Evolutionary conservation across 2,113 vertebrate genomes (phyloP).

Genomic region (Natator depressus): DNA sequence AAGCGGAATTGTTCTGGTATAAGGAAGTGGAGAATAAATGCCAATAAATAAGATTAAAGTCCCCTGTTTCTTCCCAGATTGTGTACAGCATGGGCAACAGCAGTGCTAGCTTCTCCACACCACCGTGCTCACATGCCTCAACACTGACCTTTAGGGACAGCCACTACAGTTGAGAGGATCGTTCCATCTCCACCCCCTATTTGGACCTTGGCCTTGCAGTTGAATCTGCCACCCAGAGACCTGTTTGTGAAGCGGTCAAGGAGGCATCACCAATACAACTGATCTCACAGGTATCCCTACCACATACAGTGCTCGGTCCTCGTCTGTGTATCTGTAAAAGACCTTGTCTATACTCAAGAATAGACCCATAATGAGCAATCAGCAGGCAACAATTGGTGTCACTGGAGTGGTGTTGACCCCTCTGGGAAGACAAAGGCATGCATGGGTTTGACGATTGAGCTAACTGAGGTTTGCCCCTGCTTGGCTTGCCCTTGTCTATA

Average conservation of each 20-base stretch:
- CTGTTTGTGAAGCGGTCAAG: background rate
- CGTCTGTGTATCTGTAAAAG: rapidly evolving
- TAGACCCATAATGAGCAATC: background rate
- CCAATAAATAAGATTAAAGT: background rate
- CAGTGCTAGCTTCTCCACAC: background rate
- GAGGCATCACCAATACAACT: background rate
- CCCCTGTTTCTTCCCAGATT: background rate
- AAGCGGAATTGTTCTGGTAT: background rate
- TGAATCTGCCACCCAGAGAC: background rate
- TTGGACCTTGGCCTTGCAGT: background rate
- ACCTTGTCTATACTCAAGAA: background rate
- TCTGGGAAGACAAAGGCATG: rapidly evolving
- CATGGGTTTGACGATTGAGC: background rate
- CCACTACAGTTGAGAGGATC: background rate
- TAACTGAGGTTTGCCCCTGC: background rate
- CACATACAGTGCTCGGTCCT: background rate
- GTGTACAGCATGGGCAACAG: background rate
- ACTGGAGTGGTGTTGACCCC: background rate
- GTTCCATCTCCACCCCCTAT: rapidly evolving
- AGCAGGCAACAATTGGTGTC: background rate
- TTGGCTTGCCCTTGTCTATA: background rate
- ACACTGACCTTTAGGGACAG: background rate
- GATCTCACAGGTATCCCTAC: background rate
- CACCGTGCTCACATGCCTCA: background rate
- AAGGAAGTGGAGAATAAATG: background rate